A percentile compares a stretch with the other conserved stretches of the same genome.
These are phyloP conservation scores for Malaclemys terrapin DNA, from an alignment of 2,113 vertebrate species.

Conservation along the genomic window DNA sequence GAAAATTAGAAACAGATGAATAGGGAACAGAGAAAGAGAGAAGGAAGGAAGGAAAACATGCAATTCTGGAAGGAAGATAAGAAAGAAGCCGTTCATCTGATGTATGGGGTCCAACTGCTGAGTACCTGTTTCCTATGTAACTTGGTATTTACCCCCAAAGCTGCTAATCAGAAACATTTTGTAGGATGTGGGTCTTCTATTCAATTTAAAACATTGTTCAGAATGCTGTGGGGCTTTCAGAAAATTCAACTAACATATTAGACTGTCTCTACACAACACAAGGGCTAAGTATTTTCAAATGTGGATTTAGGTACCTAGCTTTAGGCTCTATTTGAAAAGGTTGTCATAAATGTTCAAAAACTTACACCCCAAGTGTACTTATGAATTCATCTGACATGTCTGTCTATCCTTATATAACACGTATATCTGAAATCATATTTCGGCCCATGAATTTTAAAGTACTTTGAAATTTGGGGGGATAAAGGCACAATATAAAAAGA, in stretches of 20 bases:
- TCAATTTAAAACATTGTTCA: conserved; percentile 41
- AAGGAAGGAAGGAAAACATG: conserved; percentile 23
- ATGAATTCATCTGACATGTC: background rate
- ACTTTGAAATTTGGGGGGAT: background rate
- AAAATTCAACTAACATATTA: background rate
- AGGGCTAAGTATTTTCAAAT: background rate
- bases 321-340: background rate
- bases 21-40: conserved; percentile 6
- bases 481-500: background rate
- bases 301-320: background rate
- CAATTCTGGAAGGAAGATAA: conserved; percentile 37
- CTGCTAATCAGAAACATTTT: conserved; percentile 63
- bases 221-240: conserved; percentile 1
- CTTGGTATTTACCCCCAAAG: conserved; percentile 29
- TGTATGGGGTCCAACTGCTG: conserved; percentile 50
- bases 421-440: background rate
- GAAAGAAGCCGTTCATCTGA: conserved; percentile 45
- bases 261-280: background rate
- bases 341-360: background rate
- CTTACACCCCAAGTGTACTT: background rate
- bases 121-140: conserved; percentile 35
- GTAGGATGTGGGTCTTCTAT: conserved; percentile 43
- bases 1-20: conserved; percentile 75
- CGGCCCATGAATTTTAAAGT: background rate
- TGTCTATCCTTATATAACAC: background rate